Evolutionary conservation across 64 coral and sea anemone genomes (phyloP), one percentile per base, ranked within the genome.

Genomic region (Dendronephthya gigantea): DNA sequence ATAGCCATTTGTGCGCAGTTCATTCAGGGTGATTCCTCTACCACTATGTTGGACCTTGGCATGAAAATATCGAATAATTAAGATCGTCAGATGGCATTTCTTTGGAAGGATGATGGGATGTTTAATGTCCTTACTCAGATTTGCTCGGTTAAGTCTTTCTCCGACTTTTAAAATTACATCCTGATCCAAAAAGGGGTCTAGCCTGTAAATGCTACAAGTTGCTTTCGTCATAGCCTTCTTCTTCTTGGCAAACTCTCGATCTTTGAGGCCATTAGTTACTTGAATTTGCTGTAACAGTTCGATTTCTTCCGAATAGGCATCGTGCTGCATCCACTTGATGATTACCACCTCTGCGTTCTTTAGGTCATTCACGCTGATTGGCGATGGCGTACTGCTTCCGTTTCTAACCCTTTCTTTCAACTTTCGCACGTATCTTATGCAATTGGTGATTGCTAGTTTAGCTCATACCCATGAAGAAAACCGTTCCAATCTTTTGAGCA

Each of bases 1-100:
- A 74, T 83, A 88, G 35, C 82, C 62, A 48, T 81, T 86, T 76
- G 84, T 40, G 40, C 33, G 85, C 33, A 87, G 39, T 33, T 91
- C 79, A 39, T 88, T 91, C 45, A 84, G 55, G 39, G 85, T 84
- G 29, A 91, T 68, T 39, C 85, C 79, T 48, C 85, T 35, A 82
- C 86, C 82, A 51, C 86, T 84, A 34, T 83, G 35, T 41, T 49
- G 34, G 17, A 39, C 81, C 39, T 45, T 41, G 38, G 82, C 45
- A 27, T 87, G 86, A 22, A 48, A 87, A 13, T 87, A 68, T 45
- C 41, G 32, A 31, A 76, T 87, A 33, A 81, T 74, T 22, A 87
- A 22, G 13, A 23, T 47, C 6, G 66, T 87, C 68, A 87, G 9
- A 70, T 87, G 86, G 28, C 29, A 0, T 50, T 49, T 33, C 70